Evolutionary conservation across 2,797 vertebrate genomes (phyloP).

Genomic region (Mormyrops attenuatus): DNA sequence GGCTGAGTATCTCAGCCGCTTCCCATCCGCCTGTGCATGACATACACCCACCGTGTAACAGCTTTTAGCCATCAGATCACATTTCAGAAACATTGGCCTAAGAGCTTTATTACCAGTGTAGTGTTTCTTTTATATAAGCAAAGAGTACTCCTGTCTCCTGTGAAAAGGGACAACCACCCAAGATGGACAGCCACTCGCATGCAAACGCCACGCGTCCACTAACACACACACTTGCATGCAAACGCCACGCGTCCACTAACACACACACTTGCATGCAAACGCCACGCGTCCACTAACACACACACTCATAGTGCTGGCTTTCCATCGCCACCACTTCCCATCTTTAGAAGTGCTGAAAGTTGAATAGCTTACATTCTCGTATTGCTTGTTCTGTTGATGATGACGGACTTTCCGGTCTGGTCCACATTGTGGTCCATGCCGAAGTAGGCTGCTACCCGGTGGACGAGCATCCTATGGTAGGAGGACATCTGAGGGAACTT

Average conservation of each 20-base stretch:
- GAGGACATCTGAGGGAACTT: conserved; percentile 97
- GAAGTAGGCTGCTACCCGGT: conserved; percentile 91
- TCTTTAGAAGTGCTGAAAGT: background rate
- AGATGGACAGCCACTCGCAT: background rate
- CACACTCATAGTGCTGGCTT: background rate
- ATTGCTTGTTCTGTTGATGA: conserved; percentile 89
- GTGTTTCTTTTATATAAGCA: background rate
- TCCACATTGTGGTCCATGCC: conserved; percentile 98
- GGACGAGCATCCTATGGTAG: conserved; percentile 92
- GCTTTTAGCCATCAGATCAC: background rate
- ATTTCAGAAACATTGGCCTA: background rate
- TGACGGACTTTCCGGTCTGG: conserved; percentile 91
- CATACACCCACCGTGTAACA: background rate
- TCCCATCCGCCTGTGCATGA: background rate
- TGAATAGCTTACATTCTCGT: conserved; percentile 79
- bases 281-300: background rate
- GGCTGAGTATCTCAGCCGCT: background rate
- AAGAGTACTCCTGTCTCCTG: background rate
- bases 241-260: background rate
- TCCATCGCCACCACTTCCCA: background rate
- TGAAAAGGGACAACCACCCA: background rate
- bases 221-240: background rate
- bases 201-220: background rate
- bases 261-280: background rate
- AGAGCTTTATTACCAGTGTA: background rate